These are phyloP conservation scores for Hirtodrosophila trivittata DNA, from an alignment of 2,888 invertebrate genomes.

Conservation along the genomic window DNA sequence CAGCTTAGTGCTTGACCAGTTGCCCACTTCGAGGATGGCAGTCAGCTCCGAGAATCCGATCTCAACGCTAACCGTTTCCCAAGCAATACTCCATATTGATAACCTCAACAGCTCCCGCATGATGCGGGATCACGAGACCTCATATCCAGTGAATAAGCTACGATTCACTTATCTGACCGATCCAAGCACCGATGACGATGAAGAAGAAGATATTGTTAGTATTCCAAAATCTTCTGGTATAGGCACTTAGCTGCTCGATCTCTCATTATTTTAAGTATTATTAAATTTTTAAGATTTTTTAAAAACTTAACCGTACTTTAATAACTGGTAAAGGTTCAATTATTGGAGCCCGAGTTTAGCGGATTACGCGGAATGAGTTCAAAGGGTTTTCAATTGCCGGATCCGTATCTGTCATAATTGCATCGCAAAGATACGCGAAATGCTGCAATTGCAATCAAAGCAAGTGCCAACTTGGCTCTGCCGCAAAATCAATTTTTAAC, in stretches of 20 bases:
- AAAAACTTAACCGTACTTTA: too few species aligned
- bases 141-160: not conserved
- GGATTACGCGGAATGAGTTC: too few species aligned
- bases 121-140: not conserved
- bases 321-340: too few species aligned
- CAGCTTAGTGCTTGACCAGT: too few species aligned
- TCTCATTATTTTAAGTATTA: constrained; percentile 12
- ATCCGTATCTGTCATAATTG: too few species aligned
- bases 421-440: constrained; percentile 8
- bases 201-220: not conserved
- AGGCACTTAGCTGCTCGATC: constrained; percentile 6
- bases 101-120: not conserved
- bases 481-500: constrained; percentile 34
- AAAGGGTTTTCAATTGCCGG: too few species aligned
- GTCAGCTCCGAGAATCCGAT: too few species aligned
- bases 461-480: constrained; percentile 17
- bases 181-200: not conserved
- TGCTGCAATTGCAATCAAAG: constrained; percentile 38
- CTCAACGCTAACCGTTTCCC: not conserved
- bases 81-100: not conserved
- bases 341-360: too few species aligned
- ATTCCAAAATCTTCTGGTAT: too few species aligned
- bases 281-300: not conserved
- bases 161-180: not conserved
- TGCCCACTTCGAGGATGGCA: too few species aligned